These are phyloP conservation scores for Neodiprion fabricii DNA, from an alignment of 1,140 invertebrate genomes.

Conservation along the genomic window DNA sequence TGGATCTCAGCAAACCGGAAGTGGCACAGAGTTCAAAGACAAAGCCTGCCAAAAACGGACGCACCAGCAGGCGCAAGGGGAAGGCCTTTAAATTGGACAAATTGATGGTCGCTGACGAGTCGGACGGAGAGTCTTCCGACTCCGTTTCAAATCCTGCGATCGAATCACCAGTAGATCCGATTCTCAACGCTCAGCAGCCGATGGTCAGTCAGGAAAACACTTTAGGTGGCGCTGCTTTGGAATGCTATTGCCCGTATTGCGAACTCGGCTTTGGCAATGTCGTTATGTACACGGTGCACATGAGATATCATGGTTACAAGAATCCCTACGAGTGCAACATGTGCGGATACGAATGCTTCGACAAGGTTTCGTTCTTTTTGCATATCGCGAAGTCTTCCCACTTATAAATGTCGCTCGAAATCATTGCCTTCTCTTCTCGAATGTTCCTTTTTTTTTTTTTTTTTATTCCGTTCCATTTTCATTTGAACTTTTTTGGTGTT, in stretches of 20 bases:
- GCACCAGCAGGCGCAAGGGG: constrained; percentile 79
- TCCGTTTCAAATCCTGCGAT: constrained; percentile 24
- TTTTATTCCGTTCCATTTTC: neutral
- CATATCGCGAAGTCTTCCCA: constrained; percentile 89
- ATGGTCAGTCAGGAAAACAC: constrained; percentile 14
- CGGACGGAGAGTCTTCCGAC: constrained; percentile 58
- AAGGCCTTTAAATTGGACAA: constrained; percentile 78
- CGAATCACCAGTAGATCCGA: neutral
- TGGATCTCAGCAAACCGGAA: constrained; percentile 65
- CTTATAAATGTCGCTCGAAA: constrained; percentile 56
- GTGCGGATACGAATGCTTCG: constrained; percentile 83
- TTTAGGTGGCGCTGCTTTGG: constrained; percentile 13
- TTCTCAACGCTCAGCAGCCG: neutral
- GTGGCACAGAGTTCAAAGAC: neutral
- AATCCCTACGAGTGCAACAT: constrained; percentile 95
- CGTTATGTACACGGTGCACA: constrained; percentile 93
- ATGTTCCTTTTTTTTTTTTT: neutral
- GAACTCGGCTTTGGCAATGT: constrained; percentile 89
- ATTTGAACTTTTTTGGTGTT: neutral
- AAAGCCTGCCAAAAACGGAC: constrained; percentile 20
- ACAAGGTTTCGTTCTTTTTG: constrained; percentile 89
- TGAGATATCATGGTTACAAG: constrained; percentile 91
- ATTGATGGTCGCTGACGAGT: constrained; percentile 58
- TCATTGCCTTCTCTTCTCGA: neutral
- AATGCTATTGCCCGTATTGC: constrained; percentile 83